phyloP scores from a whole-genome alignment of 2,797 vertebrate genomes.

The Tangara arthus region DNA sequence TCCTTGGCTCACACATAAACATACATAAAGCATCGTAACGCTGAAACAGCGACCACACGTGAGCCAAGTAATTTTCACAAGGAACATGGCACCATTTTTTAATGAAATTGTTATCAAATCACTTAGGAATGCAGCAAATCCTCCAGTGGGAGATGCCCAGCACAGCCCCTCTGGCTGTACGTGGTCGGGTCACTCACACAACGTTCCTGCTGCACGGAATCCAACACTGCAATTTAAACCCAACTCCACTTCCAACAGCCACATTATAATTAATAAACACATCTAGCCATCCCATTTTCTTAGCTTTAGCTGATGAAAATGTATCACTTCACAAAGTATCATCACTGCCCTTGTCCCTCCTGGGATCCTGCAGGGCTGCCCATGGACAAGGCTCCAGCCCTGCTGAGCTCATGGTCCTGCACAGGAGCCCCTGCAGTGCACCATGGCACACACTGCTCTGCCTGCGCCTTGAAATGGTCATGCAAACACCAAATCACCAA shows the following conservation, averaged over 20 bases:
- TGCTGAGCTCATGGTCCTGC: fast-evolving
- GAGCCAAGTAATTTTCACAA: neutral
- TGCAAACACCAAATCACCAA: neutral
- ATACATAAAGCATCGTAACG: neutral
- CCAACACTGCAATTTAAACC: neutral
- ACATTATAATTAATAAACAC: neutral
- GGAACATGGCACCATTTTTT: neutral
- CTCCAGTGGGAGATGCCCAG: neutral
- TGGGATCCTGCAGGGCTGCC: neutral
- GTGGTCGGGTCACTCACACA: neutral
- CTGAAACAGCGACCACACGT: neutral
- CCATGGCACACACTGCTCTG: fast-evolving
- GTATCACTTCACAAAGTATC: neutral
- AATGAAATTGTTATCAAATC: neutral
- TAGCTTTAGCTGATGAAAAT: neutral
- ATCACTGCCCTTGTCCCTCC: neutral
- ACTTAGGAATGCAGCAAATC: neutral
- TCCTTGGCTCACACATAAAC: neutral
- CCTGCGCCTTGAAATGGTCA: fast-evolving
- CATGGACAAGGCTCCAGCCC: fast-evolving
- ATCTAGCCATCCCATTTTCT: neutral
- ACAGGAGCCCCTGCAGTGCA: fast-evolving
- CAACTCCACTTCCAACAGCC: neutral
- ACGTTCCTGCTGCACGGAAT: fast-evolving
- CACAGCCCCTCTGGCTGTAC: neutral